phyloP scores from a whole-genome alignment of 2,113 vertebrate species.

The Syngnathus typhle region DNA sequence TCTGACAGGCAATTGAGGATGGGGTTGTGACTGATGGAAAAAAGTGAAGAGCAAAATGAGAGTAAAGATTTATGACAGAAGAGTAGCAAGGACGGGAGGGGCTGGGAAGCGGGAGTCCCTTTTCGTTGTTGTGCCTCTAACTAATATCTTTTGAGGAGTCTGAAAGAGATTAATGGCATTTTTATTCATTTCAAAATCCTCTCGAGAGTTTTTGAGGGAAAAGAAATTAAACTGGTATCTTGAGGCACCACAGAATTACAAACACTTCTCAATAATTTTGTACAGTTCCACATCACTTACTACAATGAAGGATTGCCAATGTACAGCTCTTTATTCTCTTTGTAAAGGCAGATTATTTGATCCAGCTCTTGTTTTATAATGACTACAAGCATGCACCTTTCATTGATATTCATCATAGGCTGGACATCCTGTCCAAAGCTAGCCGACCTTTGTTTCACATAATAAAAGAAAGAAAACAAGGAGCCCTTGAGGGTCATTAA shows the following conservation, averaged over 20 bases:
- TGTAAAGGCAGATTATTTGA: too few species aligned
- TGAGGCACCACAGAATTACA: too few species aligned
- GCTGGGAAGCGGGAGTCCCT: not conserved
- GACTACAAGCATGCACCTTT: not conserved
- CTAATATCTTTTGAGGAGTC: conserved; percentile 2
- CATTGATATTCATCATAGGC: not conserved
- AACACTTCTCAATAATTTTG: too few species aligned
- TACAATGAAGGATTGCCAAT: too few species aligned
- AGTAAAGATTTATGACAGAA: conserved; percentile 33
- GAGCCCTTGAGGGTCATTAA: conserved; percentile 37
- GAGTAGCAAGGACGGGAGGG: not conserved
- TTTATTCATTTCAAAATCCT: too few species aligned
- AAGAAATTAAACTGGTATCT: too few species aligned
- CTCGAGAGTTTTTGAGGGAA: too few species aligned
- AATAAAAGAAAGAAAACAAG: conserved; percentile 8
- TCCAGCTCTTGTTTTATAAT: too few species aligned
- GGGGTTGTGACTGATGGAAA: conserved; percentile 18
- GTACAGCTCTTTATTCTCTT: too few species aligned
- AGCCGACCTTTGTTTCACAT: conserved; percentile 55
- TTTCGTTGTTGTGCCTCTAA: conserved; percentile 41
- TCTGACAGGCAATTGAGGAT: too few species aligned
- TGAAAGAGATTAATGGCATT: too few species aligned
- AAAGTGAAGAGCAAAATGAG: conserved; percentile 19
- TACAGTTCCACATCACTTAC: too few species aligned
- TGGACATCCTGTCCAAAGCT: conserved; percentile 12